These are phyloP conservation scores for Python bivittatus DNA, from an alignment of 2,113 vertebrate genomes.

Conservation along the genomic window DNA sequence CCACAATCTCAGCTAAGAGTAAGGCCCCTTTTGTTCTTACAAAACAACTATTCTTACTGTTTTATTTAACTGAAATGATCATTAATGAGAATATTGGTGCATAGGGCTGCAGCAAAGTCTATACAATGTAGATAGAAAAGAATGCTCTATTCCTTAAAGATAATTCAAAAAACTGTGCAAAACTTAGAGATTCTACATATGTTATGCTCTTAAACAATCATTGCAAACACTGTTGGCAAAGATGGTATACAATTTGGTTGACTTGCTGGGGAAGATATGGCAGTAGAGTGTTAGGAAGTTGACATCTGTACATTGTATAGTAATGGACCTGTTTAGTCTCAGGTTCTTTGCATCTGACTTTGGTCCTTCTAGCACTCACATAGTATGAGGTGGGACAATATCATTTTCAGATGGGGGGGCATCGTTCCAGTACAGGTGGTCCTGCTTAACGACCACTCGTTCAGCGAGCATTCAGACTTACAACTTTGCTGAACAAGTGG, in stretches of 20 bases:
- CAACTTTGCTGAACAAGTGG: no score
- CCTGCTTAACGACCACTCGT: no score
- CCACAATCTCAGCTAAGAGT: slow-evolving; percentile 89
- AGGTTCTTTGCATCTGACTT: neutral
- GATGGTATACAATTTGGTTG: neutral
- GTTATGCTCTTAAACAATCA: neutral
- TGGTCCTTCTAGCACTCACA: neutral
- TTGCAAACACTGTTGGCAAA: neutral
- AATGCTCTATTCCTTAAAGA: neutral
- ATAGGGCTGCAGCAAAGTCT: neutral
- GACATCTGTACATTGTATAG: neutral
- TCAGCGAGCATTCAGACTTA: no score
- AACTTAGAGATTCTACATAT: neutral
- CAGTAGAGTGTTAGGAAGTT: neutral
- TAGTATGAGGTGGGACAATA: neutral
- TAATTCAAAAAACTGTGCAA: neutral
- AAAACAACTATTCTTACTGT: neutral
- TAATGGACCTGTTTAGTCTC: neutral
- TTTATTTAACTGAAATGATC: neutral
- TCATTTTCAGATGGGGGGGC: neutral
- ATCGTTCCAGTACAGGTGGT: no score
- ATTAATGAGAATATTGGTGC: neutral
- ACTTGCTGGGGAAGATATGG: neutral
- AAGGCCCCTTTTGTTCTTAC: slow-evolving; percentile 43
- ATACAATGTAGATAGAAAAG: neutral